Evolutionary conservation across 2,888 invertebrate species (phyloP).

Genomic region (Eristalinus aeneus): DNA sequence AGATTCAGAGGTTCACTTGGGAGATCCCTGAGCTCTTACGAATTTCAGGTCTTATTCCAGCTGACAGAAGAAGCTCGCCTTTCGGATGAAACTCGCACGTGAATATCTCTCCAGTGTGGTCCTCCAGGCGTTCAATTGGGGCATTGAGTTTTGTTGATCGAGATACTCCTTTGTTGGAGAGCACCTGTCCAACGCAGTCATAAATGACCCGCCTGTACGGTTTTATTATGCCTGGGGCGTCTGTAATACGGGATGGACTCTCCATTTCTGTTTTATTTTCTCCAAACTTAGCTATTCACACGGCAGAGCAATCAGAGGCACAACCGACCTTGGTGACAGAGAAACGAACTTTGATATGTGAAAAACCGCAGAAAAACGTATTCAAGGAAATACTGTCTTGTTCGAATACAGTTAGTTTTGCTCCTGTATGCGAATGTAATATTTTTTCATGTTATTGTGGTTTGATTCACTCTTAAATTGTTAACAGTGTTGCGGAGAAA

Average conservation of each 20-base stretch:
- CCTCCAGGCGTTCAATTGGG: conserved; percentile 97
- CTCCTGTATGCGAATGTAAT: background rate
- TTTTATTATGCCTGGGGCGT: conserved; percentile 91
- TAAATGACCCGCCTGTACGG: conserved; percentile 90
- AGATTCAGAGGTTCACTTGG: background rate
- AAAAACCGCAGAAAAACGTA: background rate
- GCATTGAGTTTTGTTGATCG: conserved; percentile 93
- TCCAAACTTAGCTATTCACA: background rate
- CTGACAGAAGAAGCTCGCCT: conserved; percentile 95
- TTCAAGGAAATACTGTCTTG: background rate
- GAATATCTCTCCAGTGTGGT: conserved; percentile 98
- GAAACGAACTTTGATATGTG: background rate
- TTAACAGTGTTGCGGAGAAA: background rate
- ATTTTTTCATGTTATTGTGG: background rate
- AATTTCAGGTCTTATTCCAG: conserved; percentile 96
- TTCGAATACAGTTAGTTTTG: background rate
- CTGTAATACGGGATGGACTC: background rate
- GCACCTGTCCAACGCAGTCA: conserved; percentile 85
- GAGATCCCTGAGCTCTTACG: conserved; percentile 83
- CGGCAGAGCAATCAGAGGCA: background rate
- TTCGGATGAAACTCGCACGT: conserved; percentile 96
- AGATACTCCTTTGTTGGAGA: conserved; percentile 86
- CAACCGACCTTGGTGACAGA: background rate
- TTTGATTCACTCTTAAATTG: background rate
- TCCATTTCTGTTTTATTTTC: background rate